These are phyloP conservation scores for Lepilemur ruficaudatus DNA, from an alignment of 2,797 vertebrate species.

Conservation along the genomic window DNA sequence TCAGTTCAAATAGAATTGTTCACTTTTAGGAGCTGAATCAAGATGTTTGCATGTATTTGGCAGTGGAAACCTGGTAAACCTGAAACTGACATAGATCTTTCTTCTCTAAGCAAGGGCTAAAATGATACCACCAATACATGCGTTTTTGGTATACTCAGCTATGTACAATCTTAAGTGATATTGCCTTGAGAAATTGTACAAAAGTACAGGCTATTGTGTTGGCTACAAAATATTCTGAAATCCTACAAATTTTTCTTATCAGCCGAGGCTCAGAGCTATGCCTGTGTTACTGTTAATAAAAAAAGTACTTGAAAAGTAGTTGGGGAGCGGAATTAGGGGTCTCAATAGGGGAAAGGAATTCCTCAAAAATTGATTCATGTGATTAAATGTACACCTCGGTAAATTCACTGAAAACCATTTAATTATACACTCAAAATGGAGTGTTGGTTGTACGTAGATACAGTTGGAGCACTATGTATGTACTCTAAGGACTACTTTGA, in stretches of 20 bases:
- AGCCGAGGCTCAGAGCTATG: neutral
- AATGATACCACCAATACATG: neutral
- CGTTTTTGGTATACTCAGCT: neutral
- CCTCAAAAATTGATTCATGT: no score
- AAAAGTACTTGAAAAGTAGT: no score
- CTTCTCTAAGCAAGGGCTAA: neutral
- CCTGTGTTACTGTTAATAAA: neutral
- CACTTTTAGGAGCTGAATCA: neutral
- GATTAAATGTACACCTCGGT: no score
- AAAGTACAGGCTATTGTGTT: neutral
- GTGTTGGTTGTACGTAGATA: no score
- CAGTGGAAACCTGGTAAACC: neutral
- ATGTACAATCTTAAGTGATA: neutral
- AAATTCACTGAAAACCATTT: no score
- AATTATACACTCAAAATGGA: no score
- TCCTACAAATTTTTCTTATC: neutral
- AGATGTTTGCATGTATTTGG: neutral
- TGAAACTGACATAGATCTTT: neutral
- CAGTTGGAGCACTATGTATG: no score
- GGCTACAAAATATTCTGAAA: neutral
- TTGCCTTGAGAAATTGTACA: neutral
- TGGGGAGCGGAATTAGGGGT: no score
- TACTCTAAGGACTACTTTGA: no score
- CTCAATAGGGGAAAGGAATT: no score
- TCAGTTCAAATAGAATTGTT: conserved; percentile 19